Evolutionary conservation across 1,140 invertebrate species (phyloP).

Genomic region (Manduca sexta): DNA sequence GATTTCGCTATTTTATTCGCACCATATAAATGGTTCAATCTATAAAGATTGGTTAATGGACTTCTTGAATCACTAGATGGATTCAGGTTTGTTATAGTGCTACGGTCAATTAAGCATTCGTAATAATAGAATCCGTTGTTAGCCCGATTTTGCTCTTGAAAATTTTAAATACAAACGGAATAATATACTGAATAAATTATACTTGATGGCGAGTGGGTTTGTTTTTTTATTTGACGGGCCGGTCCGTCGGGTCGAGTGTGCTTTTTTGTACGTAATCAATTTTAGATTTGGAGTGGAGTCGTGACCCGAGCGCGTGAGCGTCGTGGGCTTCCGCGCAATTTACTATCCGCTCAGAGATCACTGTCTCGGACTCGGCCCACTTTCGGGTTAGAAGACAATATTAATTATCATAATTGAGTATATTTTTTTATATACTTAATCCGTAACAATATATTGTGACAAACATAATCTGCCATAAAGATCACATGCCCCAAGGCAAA

Average conservation of each 20-base stretch:
- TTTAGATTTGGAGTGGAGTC: conserved; percentile 64
- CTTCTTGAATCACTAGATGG: background rate
- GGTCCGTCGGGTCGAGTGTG: conserved; percentile 21
- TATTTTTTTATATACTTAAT: no score
- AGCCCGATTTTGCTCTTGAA: conserved; percentile 15
- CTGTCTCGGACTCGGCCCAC: background rate
- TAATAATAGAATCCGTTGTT: conserved; percentile 11
- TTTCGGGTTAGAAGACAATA: background rate
- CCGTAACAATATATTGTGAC: no score
- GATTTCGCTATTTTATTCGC: no score
- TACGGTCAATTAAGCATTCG: conserved; percentile 28
- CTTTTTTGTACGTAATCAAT: conserved; percentile 62
- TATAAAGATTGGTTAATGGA: no score
- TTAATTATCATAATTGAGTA: no score
- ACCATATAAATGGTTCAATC: no score
- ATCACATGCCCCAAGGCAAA: no score
- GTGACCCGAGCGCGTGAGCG: conserved; percentile 53
- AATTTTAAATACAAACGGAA: conserved; percentile 41
- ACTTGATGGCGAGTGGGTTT: conserved; percentile 46
- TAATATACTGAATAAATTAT: conserved; percentile 64
- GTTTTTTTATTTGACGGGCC: conserved; percentile 33
- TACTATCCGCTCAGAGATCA: conserved; percentile 3
- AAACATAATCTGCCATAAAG: no score
- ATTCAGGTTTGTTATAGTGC: conserved; percentile 10
- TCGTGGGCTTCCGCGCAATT: conserved; percentile 42